Evolutionary conservation across 2,797 vertebrate genomes (phyloP).

Genomic region (Premnoplex brunnescens): DNA sequence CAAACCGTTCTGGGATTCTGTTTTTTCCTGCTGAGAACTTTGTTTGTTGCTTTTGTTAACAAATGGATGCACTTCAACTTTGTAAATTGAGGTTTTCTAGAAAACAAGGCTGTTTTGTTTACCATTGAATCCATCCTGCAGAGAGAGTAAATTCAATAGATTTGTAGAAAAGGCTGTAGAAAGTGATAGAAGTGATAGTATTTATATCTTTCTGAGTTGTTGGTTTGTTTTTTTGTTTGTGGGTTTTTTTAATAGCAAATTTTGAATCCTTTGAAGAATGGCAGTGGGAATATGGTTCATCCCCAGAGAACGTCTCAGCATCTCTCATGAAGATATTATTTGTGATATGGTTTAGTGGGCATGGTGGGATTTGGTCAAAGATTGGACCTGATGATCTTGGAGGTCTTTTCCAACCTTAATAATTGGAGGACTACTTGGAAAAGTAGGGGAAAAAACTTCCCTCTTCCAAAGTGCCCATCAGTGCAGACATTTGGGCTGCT

Average conservation of each 20-base stretch:
- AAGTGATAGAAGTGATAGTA: background rate
- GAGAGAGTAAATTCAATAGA: background rate
- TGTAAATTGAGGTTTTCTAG: background rate
- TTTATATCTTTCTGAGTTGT: background rate
- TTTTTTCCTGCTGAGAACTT: background rate
- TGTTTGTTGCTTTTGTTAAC: background rate
- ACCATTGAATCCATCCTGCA: background rate
- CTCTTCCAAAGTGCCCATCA: background rate
- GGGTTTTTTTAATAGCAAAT: background rate
- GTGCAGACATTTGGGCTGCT: background rate
- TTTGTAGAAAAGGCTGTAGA: background rate
- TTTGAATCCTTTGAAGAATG: background rate
- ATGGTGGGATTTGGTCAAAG: background rate
- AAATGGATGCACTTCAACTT: background rate
- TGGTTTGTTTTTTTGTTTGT: background rate
- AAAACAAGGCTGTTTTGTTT: background rate
- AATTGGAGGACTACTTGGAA: background rate
- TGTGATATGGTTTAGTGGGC: background rate
- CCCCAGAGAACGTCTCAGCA: background rate
- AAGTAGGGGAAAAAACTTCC: background rate
- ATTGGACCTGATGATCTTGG: background rate
- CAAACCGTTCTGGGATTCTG: background rate
- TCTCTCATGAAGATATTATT: background rate
- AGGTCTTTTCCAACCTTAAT: background rate
- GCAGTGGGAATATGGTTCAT: background rate